Base-by-base conservation (phyloP, 2,888 invertebrate genomes). In the Tinea trinotella region DNA sequence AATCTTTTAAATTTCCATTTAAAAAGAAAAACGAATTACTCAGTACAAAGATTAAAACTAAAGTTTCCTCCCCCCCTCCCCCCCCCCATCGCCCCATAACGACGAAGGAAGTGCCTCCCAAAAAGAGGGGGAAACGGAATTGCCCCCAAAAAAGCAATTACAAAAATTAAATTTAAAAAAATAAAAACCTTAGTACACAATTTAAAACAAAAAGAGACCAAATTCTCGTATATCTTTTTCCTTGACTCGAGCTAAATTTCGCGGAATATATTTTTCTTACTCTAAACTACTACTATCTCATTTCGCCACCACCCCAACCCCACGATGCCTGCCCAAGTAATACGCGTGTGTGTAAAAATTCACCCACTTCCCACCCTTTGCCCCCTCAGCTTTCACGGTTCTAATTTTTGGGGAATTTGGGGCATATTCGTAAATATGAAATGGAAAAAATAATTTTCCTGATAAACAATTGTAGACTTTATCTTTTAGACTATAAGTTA, bases 381-480 rank as follows among this genome's bases (percentile, higher is more conserved):
- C 68, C 65, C 73, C 71, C 55, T 64, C 67, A 71, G 76, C 84
- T 81, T 85, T 84, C 86, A 86, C 85, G 83, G 86, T 87, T 86
- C 87, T 87, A 86, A 86, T 87, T 87, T 87, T 87, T 86, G 76
- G 84, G 81, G 86, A 87, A 86, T 86, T 86, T 85, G 84, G 85
- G 86, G 82, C 85, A 87, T 86, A 86, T 87, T 87, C 86, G 86
- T 86, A 87, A 86, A 87, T 87, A 85, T 86, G 85, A 85, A 85
- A 85, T 85, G 85, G 85, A 85, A 85, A 85, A 85, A 85, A 85
- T 85, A 85, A 84, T 82, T 79, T 76, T 74, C 75, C 72, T 61
- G 56, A 57, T 63, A 58, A 53, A n/a, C 57, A 56, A 75, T 58
- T 76, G 64, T 71, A 57, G 56, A 66, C 71, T 63, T 59, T 82